Evolutionary conservation across 2,113 vertebrate genomes (phyloP), one percentile per base, ranked within the genome.

Genomic region (Bothrops jararaca): DNA sequence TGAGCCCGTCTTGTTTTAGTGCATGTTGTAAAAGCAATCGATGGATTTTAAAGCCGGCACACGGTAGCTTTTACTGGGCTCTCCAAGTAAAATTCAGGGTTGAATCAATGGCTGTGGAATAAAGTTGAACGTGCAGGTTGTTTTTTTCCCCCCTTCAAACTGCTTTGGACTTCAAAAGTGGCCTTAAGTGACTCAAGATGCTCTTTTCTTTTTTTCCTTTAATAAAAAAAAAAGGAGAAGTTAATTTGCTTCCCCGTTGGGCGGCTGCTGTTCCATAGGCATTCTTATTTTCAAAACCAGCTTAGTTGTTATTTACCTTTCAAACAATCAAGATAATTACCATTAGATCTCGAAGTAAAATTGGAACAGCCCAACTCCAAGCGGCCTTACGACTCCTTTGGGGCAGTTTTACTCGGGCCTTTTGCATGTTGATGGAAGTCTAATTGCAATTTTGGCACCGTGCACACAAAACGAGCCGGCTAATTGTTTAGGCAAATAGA

Each of bases 401-500:
- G 97, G 98, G 97, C 97, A 97, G 96, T 97, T 98, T 98, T 97
- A 96, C 96, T 96, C 89, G 96, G 97, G 97, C 96, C 97, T 97
- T 98, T 97, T 97, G 97, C 92, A 97, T 97, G 97, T 97, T 98
- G 97, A 98, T 98, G 98, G 97, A 98, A 97, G 97, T 96, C 97
- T 98, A 98, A 98, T 98, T 98, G 98, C 97, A 97, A 92, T 97
- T 98, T 98, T 98, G 98, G 98, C 98, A 98, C 97, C 97, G 97
- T 97, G 96, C 97, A 95, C 97, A 96, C 97, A 96, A 97, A 97
- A 97, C 97, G 97, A 97, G 97, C 97, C 96, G 34, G 97, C 97
- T 98, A 98, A 98, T 98, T 98, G 97, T 98, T 98, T 98, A 98
- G 98, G 98, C 97, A 98, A 98, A 98, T 97, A 98, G 98, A 98